Evolutionary conservation across 37 sponge, comb jelly and placozoan species (phyloP).

Genomic region (Tethya wilhelma): DNA sequence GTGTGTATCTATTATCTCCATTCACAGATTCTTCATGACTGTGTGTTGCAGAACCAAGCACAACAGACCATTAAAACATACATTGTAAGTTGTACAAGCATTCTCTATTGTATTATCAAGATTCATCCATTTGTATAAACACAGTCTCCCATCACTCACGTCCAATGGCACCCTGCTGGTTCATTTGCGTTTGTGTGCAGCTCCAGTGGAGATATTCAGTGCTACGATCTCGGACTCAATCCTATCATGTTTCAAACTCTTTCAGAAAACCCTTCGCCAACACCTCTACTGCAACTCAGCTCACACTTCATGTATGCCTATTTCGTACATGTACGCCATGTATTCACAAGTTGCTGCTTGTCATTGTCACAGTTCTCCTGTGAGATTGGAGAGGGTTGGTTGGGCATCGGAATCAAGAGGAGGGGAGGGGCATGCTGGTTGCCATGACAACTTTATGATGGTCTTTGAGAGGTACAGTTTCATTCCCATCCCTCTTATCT

Average conservation of each 20-base stretch:
- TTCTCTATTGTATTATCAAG: not conserved
- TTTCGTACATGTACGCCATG: not conserved
- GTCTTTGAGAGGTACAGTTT: slow-evolving; percentile 66
- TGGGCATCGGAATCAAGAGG: slow-evolving; percentile 50
- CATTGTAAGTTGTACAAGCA: slow-evolving; percentile 41
- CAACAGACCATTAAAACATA: slow-evolving; percentile 18
- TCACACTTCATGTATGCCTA: slow-evolving; percentile 42
- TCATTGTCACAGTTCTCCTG: slow-evolving; percentile 34
- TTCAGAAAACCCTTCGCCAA: slow-evolving; percentile 33
- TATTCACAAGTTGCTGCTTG: not conserved
- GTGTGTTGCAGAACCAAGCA: not conserved
- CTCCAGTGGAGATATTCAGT: slow-evolving; percentile 57
- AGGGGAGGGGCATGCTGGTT: slow-evolving; percentile 56
- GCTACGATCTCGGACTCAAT: slow-evolving; percentile 63
- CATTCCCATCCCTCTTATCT: too few relatives aligned
- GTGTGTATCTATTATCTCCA: too few relatives aligned
- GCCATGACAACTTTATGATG: slow-evolving; percentile 68
- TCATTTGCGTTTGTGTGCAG: slow-evolving; percentile 53
- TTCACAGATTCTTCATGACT: slow-evolving; percentile 5
- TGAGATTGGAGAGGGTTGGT: slow-evolving; percentile 29
- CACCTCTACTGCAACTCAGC: slow-evolving; percentile 35
- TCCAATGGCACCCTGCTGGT: slow-evolving; percentile 78
- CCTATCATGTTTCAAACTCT: slow-evolving; percentile 34
- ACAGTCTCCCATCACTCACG: slow-evolving; percentile 46
- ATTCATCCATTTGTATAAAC: not conserved